Base-by-base conservation (phyloP, 2,113 vertebrate genomes). In the Alligator sinensis region DNA sequence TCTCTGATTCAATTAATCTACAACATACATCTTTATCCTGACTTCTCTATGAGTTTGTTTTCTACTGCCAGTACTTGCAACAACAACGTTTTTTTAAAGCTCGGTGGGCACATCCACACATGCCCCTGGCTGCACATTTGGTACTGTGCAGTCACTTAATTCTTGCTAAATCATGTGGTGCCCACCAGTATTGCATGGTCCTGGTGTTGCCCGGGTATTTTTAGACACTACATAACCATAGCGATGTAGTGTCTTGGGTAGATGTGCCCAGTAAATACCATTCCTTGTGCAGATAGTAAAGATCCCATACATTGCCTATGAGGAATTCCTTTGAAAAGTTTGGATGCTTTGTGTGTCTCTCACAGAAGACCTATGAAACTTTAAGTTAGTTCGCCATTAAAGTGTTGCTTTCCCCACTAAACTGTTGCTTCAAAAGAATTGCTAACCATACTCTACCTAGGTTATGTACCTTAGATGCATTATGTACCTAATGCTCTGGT, bases 251-350 rank as follows among this genome's bases (percentile, higher is more conserved):
- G 47, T 47, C 6, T 47, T 47, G 47, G 3, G 47, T 47, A 47
- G 47, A 47, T 9, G 9, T 3, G 47, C 47, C 47, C 47, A 47
- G 9, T 47, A 74, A 9, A 78, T 60, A n/a, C 30, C 19, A 22
- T 91, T 88, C 54, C 78, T 84, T 88, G 30, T 61, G 6, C 22
- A 84, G 55, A 84, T n/a, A 18, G 61, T 3, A 64, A 7, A 87
- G 63, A 0, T 86, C 78, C 2, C 12, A 94, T 15, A 13, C 55
- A 78, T 61, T 55, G 92, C 47, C 54, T 55, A 62, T n/a, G 6
- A 93, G 21, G 47, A 88, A 90, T 82, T 77, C 88, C 70, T 70
- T 63, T 75, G 54, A 93, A 96, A 77, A 84, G 80, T 86, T 89
- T 86, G 82, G 70, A 89, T 87, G 38, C 38, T 94, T 88, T 82